These are phyloP conservation scores for Hyalella azteca DNA, from an alignment of 2,888 invertebrate genomes.

Conservation along the genomic window DNA sequence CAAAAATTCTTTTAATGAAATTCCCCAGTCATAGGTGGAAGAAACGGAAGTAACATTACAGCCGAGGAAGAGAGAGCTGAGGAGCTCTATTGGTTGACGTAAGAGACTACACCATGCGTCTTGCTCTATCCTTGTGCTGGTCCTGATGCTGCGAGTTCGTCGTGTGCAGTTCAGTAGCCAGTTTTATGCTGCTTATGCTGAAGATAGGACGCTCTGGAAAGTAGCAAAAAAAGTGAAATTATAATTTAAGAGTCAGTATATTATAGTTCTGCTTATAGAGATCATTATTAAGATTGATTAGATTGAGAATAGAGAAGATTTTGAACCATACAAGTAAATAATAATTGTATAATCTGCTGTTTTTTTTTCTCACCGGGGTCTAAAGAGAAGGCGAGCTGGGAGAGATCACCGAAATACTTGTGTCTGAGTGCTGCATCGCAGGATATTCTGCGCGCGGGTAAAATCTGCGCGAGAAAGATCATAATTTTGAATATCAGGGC, in stretches of 20 bases:
- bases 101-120: not conserved
- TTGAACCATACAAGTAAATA: too few species aligned
- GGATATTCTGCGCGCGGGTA: constrained; percentile 84
- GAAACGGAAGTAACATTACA: too few species aligned
- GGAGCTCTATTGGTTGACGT: not conserved
- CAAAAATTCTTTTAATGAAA: too few species aligned
- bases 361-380: constrained; percentile 78
- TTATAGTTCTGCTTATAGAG: too few species aligned
- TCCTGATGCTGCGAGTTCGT: not conserved
- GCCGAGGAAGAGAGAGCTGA: too few species aligned
- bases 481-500: not conserved
- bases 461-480: constrained; percentile 69
- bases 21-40: too few species aligned
- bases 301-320: too few species aligned
- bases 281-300: too few species aligned
- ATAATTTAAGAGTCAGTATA: too few species aligned
- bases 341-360: too few species aligned
- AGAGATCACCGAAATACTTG: constrained; percentile 88
- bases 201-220: constrained; percentile 92
- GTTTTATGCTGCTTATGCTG: constrained; percentile 88
- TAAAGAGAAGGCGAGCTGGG: constrained; percentile 85
- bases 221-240: constrained; percentile 59
- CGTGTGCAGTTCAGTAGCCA: constrained; percentile 73
- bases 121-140: not conserved
- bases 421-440: constrained; percentile 87